Percentiles rank a stretch among this genome's conserved stretches.
Evolutionary conservation across 2,888 invertebrate species (phyloP).

Genomic region (Pycnomerus fuliginosus): DNA sequence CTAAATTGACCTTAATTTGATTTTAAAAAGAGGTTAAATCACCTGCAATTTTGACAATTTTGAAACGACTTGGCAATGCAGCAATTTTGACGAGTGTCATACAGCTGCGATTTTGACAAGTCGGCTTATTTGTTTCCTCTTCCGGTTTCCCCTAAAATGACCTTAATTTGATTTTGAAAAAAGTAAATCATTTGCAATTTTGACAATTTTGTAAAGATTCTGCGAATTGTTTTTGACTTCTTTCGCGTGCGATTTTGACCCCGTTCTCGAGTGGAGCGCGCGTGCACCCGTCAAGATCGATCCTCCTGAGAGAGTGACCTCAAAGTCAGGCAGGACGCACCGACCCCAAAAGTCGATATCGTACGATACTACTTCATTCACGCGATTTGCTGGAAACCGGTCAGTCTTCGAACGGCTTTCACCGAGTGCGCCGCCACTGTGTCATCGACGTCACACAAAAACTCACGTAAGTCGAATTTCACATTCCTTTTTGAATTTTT

Average conservation of each 20-base stretch:
- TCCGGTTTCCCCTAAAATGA: background rate
- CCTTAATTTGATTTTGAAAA: background rate
- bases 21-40: background rate
- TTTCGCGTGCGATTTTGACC: no score
- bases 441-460: background rate
- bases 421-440: background rate
- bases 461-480: background rate
- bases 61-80: background rate
- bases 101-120: no score
- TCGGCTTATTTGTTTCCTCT: background rate
- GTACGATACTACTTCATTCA: conserved; percentile 20
- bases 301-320: background rate
- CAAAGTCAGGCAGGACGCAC: conserved; percentile 5
- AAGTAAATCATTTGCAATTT: background rate
- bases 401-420: conserved; percentile 14
- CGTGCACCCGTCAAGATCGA: no score
- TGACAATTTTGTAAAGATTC: background rate
- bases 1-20: no score
- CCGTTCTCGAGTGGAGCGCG: no score
- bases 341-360: conserved; percentile 7
- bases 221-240: background rate
- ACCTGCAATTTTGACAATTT: background rate
- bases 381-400: conserved; percentile 16
- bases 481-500: background rate
- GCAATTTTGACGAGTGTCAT: no score